Conservation (phyloP, 2,797 vertebrate species). For the Cottoperca gobio region DNA sequence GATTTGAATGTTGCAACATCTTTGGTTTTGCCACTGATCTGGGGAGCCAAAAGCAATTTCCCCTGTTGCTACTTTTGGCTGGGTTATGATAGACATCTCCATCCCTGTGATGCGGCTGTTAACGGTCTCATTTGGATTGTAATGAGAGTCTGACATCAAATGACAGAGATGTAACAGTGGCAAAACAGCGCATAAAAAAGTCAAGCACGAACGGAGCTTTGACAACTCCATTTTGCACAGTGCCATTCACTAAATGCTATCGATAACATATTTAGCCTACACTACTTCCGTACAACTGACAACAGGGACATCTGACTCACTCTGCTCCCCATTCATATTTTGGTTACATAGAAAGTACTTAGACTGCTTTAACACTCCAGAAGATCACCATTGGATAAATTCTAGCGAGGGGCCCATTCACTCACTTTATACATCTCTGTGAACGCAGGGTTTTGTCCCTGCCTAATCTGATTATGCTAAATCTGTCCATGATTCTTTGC, state of each 20-base stretch:
- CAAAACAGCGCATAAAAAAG: slow-evolving; percentile 19
- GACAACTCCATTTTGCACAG: slow-evolving; percentile 39
- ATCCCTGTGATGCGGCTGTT: slow-evolving; percentile 42
- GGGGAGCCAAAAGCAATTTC: slow-evolving; percentile 50
- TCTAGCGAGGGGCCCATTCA: slow-evolving; percentile 31
- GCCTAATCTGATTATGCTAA: slow-evolving; percentile 72
- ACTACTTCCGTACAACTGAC: slow-evolving; percentile 6
- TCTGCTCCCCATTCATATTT: slow-evolving; percentile 29
- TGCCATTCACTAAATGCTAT: slow-evolving; percentile 30
- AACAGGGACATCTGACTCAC: slow-evolving; percentile 24
- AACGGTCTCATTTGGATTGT: slow-evolving; percentile 41
- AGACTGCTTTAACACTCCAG: slow-evolving; percentile 31
- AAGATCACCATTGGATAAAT: slow-evolving; percentile 27
- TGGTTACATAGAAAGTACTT: background rate
- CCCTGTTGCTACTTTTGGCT: slow-evolving; percentile 49
- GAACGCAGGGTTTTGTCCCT: slow-evolving; percentile 53
- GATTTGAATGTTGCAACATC: slow-evolving; percentile 26
- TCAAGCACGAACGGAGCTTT: slow-evolving; percentile 34
- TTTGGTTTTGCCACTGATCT: slow-evolving; percentile 43
- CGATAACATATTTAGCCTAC: slow-evolving; percentile 27
- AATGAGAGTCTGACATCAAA: slow-evolving; percentile 51
- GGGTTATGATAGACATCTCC: slow-evolving; percentile 56
- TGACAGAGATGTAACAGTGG: slow-evolving; percentile 29
- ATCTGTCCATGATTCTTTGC: slow-evolving; percentile 53
- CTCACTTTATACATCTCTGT: slow-evolving; percentile 35